Conservation (phyloP, 37 sponge, comb jelly and placozoan species). For the Chondrosia reniformis region DNA sequence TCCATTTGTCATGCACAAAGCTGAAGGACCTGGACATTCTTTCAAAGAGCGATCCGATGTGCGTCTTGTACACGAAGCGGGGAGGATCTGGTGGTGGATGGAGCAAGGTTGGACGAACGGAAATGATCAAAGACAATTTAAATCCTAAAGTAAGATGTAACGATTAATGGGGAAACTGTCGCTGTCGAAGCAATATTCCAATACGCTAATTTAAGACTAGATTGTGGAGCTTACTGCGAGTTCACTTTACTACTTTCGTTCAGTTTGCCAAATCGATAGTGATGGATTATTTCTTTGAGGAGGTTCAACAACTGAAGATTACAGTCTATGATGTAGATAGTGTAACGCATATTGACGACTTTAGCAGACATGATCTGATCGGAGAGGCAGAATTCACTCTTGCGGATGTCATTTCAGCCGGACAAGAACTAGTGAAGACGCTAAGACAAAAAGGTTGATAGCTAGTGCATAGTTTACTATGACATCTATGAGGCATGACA, state of each 20-base stretch:
- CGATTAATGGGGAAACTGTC: no score
- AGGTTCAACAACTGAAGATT: conserved; percentile 81
- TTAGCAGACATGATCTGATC: conserved; percentile 68
- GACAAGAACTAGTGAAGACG: conserved; percentile 44
- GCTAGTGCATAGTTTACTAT: background rate
- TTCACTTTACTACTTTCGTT: no score
- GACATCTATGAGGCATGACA: no score
- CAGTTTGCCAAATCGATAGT: conserved; percentile 81
- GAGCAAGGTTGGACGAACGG: conserved; percentile 63
- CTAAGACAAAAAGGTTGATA: conserved; percentile 58
- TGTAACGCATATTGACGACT: conserved; percentile 36
- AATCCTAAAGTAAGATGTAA: conserved; percentile 72
- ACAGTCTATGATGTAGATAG: conserved; percentile 81
- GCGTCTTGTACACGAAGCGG: conserved; percentile 51
- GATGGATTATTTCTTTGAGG: conserved; percentile 92
- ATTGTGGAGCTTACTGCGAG: no score
- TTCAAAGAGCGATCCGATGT: conserved; percentile 89
- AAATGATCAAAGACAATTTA: conserved; percentile 82
- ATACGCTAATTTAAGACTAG: no score
- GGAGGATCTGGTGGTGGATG: conserved; percentile 33
- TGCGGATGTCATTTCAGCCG: conserved; percentile 76
- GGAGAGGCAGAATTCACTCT: conserved; percentile 69
- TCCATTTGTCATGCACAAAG: conserved; percentile 71
- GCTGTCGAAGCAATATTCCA: no score
- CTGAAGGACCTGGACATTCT: conserved; percentile 76